Evolutionary conservation across 53 echinoderm and acorn worm species (phyloP), one percentile per base, ranked within the genome.

Genomic region (Glandiceps talaboti): DNA sequence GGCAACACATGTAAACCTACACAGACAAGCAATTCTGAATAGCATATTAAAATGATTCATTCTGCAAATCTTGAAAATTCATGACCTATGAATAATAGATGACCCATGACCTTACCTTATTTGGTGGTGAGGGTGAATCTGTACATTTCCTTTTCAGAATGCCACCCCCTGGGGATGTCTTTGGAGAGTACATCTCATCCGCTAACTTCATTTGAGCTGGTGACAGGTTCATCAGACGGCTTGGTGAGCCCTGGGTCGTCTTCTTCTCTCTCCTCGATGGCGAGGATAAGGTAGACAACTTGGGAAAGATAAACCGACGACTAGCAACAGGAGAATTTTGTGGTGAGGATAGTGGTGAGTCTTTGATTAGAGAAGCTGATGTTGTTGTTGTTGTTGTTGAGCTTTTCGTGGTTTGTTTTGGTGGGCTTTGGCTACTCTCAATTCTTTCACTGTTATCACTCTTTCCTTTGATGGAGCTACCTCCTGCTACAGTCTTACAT

Each of bases 41-140:
- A n/a, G n/a, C n/a, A n/a, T n/a, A n/a, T n/a, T n/a, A n/a, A n/a
- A n/a, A n/a, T n/a, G n/a, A n/a, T n/a, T n/a, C n/a, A n/a, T n/a
- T 75, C 29, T 81, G 0, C 27, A 14, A 14, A 29, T 1, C 1
- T 75, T 10, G 31, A 26, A 81, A 74, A 25, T 25, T 33, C 74
- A 74, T 25, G 28, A 29, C 74, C 28, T 45, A 28, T 73, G 79
- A 30, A 31, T n/a, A n/a, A n/a, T 33, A 0, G 28, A 30, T 14
- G 32, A 30, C 0, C 27, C 0, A 27, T 45, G 64, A 45, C 64
- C 83, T 88, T 73, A 88, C 96, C 90, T 93, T 97, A 81, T 83
- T 93, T 27, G 85, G 88, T 26, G 99, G 99, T 28, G 96, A 96
- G 1, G 93, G 93, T 1, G 96, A 93, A 27, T 83, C 83, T 31